Conservation (phyloP, 2,113 vertebrate genomes). For the Bubo blakistoni region DNA sequence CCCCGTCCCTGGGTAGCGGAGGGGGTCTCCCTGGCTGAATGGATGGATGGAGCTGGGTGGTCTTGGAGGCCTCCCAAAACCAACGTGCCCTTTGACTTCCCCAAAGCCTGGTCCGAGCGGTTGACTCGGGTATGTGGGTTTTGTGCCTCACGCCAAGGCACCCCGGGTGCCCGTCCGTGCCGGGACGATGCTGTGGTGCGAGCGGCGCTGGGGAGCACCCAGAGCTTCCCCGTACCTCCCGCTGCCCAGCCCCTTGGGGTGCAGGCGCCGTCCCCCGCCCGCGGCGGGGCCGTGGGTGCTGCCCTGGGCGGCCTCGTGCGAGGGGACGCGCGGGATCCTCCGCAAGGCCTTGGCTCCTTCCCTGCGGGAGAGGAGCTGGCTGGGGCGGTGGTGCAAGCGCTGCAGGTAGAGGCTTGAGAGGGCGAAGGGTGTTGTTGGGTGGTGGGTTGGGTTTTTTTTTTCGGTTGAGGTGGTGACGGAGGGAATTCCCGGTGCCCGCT, state of each 20-base stretch:
- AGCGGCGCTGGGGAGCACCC: neutral
- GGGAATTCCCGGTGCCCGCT: conserved; percentile 48
- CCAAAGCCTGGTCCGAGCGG: fast-evolving
- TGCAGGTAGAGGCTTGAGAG: conserved; percentile 5
- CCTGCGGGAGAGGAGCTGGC: neutral
- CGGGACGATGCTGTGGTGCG: fast-evolving
- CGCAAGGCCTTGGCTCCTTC: neutral
- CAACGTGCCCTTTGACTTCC: fast-evolving
- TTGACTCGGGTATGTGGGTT: fast-evolving
- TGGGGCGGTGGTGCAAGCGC: neutral
- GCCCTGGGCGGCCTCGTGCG: neutral
- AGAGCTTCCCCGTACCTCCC: neutral
- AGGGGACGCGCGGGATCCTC: neutral
- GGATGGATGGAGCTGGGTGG: neutral
- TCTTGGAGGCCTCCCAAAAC: neutral
- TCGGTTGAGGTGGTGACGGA: neutral
- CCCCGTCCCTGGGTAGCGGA: fast-evolving
- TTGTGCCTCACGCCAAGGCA: neutral
- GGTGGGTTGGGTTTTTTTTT: neutral
- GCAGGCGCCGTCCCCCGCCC: neutral
- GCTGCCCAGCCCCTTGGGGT: neutral
- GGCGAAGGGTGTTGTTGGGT: neutral
- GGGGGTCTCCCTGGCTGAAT: fast-evolving
- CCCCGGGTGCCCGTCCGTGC: neutral
- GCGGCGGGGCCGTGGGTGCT: neutral